A percentile compares a stretch with the other conserved stretches of the same genome.
Conservation (phyloP, 2,113 vertebrate genomes). For the Pongo abelii region DNA sequence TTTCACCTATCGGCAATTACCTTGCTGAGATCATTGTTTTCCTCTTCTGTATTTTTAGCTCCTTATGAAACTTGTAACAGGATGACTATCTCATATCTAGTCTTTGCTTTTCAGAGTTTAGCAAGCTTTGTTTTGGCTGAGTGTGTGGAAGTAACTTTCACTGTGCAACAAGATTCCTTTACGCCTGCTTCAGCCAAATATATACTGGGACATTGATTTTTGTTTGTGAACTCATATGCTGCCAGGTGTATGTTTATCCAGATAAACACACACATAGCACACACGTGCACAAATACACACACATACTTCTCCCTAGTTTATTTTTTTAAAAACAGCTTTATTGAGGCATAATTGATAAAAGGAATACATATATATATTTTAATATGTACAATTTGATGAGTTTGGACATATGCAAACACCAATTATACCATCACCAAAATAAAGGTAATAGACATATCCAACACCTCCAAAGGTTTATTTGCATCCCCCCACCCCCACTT, state of each 20-base stretch:
- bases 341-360: background rate
- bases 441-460: background rate
- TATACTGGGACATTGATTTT: background rate
- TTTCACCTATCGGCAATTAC: constrained; percentile 78
- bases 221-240: background rate
- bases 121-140: constrained; percentile 59
- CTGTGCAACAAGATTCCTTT: constrained; percentile 43
- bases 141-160: constrained; percentile 15
- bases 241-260: background rate
- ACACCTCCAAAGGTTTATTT: background rate
- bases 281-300: too few species aligned
- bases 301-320: background rate
- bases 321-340: background rate
- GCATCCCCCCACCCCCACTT: background rate
- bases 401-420: background rate
- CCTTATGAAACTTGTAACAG: constrained; percentile 52
- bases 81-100: constrained; percentile 61
- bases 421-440: background rate
- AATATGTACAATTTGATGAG: background rate
- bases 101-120: background rate
- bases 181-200: background rate
- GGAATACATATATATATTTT: too few species aligned
- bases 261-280: background rate
- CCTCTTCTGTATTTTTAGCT: constrained; percentile 75
- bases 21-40: constrained; percentile 81